Evolutionary conservation across 2,113 vertebrate species (phyloP), one percentile per base, ranked within the genome.

Genomic region (Oceanites oceanicus): DNA sequence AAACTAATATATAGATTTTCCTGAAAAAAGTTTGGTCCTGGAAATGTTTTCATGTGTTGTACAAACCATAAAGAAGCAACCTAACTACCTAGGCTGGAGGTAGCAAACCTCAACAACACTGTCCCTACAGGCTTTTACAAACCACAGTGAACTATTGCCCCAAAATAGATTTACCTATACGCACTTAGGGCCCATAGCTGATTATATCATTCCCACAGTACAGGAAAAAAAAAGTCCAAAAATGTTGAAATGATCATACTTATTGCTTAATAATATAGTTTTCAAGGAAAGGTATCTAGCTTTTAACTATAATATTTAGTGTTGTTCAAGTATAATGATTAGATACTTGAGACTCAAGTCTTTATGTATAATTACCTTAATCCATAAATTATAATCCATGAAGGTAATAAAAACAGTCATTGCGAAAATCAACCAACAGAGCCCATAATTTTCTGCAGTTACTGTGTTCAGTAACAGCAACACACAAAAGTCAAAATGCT

Each of bases 401-500:
- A 87, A 71, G 12, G 38, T 53, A 94, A 88, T 63, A 93, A 95
- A 96, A 78, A 5, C 62, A 77, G 45, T 86, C 11, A 79, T 88
- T 97, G 68, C 72, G 34, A 95, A 95, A 72, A 94, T 44, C 52
- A 92, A 82, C 53, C 52, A 95, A 55, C 45, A 89, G 66, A 92
- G 20, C 50, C 88, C 85, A 67, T 73, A 52, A 88, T 95, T 94
- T 97, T 61, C 71, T 94, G 53, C n/a, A 11, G 10, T 91, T 61
- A 61, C 40, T 65, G 49, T 36, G 38, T 47, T 86, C 38, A n/a
- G 32, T 34, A 79, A 76, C 22, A 85, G 71, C 53, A 83, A 38
- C 15, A 67, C 27, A 77, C 22, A 49, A 11, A 84, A 93, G 38
- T 61, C 34, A 82, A 73, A 85, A 65, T 42, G 21, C 9, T 47